Evolutionary conservation across 1,140 invertebrate species (phyloP).

Genomic region (Drosophila lacteicornis): DNA sequence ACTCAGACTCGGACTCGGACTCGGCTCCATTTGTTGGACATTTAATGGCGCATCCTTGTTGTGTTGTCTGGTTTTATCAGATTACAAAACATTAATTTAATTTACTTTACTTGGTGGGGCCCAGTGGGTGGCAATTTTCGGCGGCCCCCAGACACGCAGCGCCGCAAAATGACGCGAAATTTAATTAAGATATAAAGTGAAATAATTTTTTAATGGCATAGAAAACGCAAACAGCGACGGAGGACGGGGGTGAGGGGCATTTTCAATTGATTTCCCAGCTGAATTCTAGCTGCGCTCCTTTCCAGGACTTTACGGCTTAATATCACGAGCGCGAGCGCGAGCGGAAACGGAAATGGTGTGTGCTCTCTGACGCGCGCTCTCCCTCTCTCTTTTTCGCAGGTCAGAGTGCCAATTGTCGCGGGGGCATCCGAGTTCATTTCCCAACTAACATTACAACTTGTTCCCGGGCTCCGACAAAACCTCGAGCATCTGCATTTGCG

Average conservation of each 20-base stretch:
- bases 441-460: conserved; percentile 45
- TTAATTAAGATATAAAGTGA: conserved; percentile 80
- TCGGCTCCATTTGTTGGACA: conserved; percentile 51
- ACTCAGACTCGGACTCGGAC: background rate
- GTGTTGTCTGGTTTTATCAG: conserved; percentile 64
- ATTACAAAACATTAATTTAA: conserved; percentile 81
- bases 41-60: conserved; percentile 36
- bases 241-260: conserved; percentile 23
- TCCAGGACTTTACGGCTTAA: conserved; percentile 58
- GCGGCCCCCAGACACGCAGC: conserved; percentile 42
- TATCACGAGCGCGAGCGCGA: conserved; percentile 40
- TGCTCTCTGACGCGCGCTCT: conserved; percentile 1
- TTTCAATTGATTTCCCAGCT: conserved; percentile 74
- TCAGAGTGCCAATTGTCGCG: conserved; percentile 22
- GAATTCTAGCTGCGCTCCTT: conserved; percentile 42
- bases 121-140: conserved; percentile 19
- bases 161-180: conserved; percentile 72
- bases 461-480: conserved; percentile 15
- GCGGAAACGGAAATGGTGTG: conserved; percentile 67
- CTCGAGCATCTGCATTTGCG: conserved; percentile 40
- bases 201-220: conserved; percentile 79
- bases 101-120: conserved; percentile 60
- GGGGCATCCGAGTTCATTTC: conserved; percentile 28
- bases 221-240: conserved; percentile 23
- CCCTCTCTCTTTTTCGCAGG: background rate